These are phyloP conservation scores for Sardina pilchardus DNA, from an alignment of 2,113 vertebrate species.

Conservation along the genomic window DNA sequence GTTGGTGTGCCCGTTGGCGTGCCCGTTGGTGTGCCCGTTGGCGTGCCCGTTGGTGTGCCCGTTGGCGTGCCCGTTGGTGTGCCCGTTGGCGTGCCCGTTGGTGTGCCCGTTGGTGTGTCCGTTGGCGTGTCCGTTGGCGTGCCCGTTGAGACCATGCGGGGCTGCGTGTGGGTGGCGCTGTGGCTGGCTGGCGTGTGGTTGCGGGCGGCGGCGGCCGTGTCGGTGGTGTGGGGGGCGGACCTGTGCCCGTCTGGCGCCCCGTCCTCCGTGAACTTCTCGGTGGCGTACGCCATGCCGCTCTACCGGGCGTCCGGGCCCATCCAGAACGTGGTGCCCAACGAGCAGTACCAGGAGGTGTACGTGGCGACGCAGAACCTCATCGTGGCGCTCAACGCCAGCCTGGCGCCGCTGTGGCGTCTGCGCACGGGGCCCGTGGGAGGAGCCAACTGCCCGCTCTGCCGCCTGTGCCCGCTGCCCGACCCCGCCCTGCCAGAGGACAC, in stretches of 20 bases:
- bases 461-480: slow-evolving; percentile 65
- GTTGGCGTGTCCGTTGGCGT: not conserved
- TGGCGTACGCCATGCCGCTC: slow-evolving; percentile 78
- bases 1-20: not conserved
- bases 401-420: slow-evolving; percentile 72
- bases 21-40: not conserved
- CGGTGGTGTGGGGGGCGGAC: slow-evolving; percentile 52
- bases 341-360: slow-evolving; percentile 73
- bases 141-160: not conserved
- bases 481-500: slow-evolving; percentile 68
- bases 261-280: slow-evolving; percentile 74
- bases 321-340: slow-evolving; percentile 81
- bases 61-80: not conserved
- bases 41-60: not conserved
- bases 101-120: not conserved
- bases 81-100: not conserved
- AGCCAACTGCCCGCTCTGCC: slow-evolving; percentile 76
- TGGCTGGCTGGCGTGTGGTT: slow-evolving; percentile 68
- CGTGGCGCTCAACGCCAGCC: slow-evolving; percentile 73
- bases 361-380: slow-evolving; percentile 85
- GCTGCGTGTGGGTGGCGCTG: slow-evolving; percentile 20
- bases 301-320: slow-evolving; percentile 70
- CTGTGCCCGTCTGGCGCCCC: slow-evolving; percentile 72
- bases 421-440: slow-evolving; percentile 83
- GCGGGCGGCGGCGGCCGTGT: slow-evolving; percentile 67